These are phyloP conservation scores for Atta texana DNA, from an alignment of 1,140 invertebrate genomes.

Conservation along the genomic window DNA sequence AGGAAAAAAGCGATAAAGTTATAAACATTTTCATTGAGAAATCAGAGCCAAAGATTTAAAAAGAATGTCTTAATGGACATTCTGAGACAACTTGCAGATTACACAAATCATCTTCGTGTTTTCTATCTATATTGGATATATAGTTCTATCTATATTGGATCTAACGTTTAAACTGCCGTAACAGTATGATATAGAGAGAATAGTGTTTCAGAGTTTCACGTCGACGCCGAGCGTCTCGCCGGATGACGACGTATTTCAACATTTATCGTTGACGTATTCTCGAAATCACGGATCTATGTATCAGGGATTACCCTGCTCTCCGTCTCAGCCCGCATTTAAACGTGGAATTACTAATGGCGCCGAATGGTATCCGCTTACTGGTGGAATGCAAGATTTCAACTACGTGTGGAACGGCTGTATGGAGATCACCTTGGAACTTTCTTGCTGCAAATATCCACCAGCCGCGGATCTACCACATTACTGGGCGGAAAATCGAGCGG, in stretches of 20 bases:
- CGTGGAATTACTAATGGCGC: constrained; percentile 97
- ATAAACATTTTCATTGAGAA: not conserved
- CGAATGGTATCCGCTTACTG: constrained; percentile 96
- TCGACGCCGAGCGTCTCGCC: constrained; percentile 93
- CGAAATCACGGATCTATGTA: constrained; percentile 95
- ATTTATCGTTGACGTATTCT: constrained; percentile 95
- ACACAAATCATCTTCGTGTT: constrained; percentile 14
- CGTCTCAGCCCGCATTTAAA: constrained; percentile 91
- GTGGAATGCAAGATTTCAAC: constrained; percentile 98
- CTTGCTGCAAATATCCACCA: constrained; percentile 98
- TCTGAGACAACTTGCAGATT: not conserved
- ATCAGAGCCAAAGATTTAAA: not conserved
- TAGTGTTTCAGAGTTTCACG: constrained; percentile 93
- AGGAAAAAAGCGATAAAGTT: not conserved
- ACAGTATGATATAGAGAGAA: constrained; percentile 57
- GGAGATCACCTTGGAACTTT: constrained; percentile 99
- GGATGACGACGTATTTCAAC: constrained; percentile 97
- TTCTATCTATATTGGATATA: not conserved
- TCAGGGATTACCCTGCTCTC: constrained; percentile 92
- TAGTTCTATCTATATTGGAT: not conserved
- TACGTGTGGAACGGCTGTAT: constrained; percentile 99
- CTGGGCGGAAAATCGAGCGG: constrained; percentile 98
- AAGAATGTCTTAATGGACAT: not conserved
- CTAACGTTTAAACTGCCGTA: not conserved
- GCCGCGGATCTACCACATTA: constrained; percentile 94